Percentiles rank a stretch among this genome's conserved stretches.
Evolutionary conservation across 1,140 invertebrate species (phyloP).

Genomic region (Neodiprion fabricii): DNA sequence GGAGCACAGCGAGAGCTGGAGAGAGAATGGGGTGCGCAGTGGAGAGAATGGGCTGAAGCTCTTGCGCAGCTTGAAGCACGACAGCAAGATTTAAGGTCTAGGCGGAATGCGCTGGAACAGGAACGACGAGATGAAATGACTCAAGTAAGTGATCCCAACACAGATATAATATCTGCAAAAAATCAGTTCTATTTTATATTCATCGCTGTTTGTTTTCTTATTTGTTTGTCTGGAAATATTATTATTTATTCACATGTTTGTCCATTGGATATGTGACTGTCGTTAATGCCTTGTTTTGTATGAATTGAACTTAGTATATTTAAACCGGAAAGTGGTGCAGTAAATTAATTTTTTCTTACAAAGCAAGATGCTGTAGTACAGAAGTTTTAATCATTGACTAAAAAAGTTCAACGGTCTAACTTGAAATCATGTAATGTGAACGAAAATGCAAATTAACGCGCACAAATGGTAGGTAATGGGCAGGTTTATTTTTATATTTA

Average conservation of each 20-base stretch:
- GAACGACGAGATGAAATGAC: slow-evolving; percentile 63
- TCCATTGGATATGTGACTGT: slow-evolving; percentile 54
- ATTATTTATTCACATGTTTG: slow-evolving; percentile 61
- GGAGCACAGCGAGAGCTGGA: slow-evolving; percentile 62
- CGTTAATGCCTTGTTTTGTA: neutral
- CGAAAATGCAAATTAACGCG: no score
- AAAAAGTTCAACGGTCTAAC: no score
- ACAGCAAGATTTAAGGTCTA: slow-evolving; percentile 57
- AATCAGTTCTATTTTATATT: slow-evolving; percentile 59
- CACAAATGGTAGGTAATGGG: no score
- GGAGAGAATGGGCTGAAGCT: slow-evolving; percentile 59
- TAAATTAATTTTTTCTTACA: no score
- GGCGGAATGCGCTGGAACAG: slow-evolving; percentile 56
- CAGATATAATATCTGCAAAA: slow-evolving; percentile 55
- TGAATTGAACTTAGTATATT: no score
- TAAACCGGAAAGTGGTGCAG: no score
- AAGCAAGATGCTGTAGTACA: no score
- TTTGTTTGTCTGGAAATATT: slow-evolving; percentile 61
- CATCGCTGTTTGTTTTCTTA: slow-evolving; percentile 57
- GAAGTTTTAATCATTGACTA: no score
- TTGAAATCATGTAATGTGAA: no score
- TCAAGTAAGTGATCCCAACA: slow-evolving; percentile 61
- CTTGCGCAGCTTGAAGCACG: slow-evolving; percentile 55
- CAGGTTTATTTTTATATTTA: no score
- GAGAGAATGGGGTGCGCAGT: slow-evolving; percentile 60